phyloP scores from a whole-genome alignment of 2,888 invertebrate genomes.

The Eumerus sabulonum region DNA sequence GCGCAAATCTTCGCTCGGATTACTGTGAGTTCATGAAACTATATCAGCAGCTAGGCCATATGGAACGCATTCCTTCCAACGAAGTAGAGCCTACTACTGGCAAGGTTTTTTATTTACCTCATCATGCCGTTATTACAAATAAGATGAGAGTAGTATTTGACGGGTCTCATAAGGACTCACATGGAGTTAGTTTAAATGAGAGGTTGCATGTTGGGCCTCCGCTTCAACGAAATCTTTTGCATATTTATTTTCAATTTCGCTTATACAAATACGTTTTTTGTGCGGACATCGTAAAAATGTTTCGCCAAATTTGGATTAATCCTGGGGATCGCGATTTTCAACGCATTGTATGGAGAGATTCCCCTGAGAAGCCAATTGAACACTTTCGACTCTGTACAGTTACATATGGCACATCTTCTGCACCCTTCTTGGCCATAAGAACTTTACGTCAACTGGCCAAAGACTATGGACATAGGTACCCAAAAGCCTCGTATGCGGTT shows the following conservation, averaged over 20 bases:
- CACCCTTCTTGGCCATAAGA: neutral
- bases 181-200: neutral
- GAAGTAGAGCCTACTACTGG: conserved; percentile 7
- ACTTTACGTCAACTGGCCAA: neutral
- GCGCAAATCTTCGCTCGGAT: neutral
- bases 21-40: neutral
- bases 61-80: conserved; percentile 1
- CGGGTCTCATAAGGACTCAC: conserved; percentile 10
- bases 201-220: conserved; percentile 30
- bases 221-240: conserved; percentile 38
- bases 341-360: neutral
- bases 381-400: conserved; percentile 1
- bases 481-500: neutral
- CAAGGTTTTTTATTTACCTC: conserved; percentile 5
- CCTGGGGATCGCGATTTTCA: neutral
- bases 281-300: conserved; percentile 49
- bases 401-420: neutral
- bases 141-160: conserved; percentile 2
- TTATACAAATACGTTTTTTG: conserved; percentile 30
- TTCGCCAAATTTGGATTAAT: conserved; percentile 61
- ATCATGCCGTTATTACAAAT: conserved; percentile 1
- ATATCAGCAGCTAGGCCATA: conserved; percentile 6
- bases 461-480: neutral
- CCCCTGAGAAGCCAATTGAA: neutral
- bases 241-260: conserved; percentile 56